A percentile compares a stretch with the other conserved stretches of the same genome.
phyloP scores from a whole-genome alignment of 2,888 invertebrate species.

The Maniola hyperantus region DNA sequence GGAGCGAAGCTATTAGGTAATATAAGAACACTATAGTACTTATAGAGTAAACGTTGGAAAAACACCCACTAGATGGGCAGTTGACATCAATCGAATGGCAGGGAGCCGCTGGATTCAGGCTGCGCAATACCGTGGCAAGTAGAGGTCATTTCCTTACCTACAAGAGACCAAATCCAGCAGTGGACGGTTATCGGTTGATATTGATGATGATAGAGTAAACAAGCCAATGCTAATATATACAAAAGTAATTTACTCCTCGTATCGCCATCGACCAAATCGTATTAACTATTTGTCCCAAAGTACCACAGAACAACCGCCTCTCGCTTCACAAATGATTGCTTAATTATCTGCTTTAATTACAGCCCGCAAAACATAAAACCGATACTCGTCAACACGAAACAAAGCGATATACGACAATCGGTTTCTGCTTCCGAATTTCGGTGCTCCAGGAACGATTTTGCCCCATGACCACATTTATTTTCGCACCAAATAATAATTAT shows the following conservation, averaged over 20 bases:
- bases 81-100: too few relatives aligned
- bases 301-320: slow-evolving; percentile 38
- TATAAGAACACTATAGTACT: too few relatives aligned
- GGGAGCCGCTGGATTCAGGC: too few relatives aligned
- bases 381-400: slow-evolving; percentile 42
- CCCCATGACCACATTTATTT: slow-evolving; percentile 39
- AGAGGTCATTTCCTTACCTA: too few relatives aligned
- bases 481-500: not conserved
- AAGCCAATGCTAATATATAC: slow-evolving; percentile 2
- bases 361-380: slow-evolving; percentile 52
- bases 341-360: slow-evolving; percentile 63
- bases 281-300: slow-evolving; percentile 35
- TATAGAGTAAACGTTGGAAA: too few relatives aligned
- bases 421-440: slow-evolving; percentile 50
- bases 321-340: slow-evolving; percentile 46
- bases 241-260: slow-evolving; percentile 15
- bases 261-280: slow-evolving; percentile 26
- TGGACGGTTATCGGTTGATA: too few relatives aligned
- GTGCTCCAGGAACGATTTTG: slow-evolving; percentile 47
- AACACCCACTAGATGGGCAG: too few relatives aligned
- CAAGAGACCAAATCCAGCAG: too few relatives aligned
- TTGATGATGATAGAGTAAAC: not conserved
- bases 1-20: too few relatives aligned
- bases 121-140: too few relatives aligned
- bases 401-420: slow-evolving; percentile 40